Conservation (phyloP, 92 coral and sea anemone genomes). For the Montipora capitata region DNA sequence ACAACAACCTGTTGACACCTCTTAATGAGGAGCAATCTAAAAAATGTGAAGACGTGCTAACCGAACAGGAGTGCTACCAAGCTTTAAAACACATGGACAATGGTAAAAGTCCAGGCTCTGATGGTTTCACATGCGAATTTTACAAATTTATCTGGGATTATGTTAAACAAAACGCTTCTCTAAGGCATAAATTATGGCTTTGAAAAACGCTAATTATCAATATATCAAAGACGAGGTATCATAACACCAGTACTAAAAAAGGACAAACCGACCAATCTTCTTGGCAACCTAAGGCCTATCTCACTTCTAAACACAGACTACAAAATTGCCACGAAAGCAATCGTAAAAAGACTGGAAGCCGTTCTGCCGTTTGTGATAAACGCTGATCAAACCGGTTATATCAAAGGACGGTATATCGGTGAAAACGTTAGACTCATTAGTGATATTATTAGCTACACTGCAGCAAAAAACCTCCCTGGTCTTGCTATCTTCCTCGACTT, state of each 20-base stretch:
- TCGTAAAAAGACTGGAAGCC: conserved; percentile 30
- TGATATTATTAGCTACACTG: conserved; percentile 49
- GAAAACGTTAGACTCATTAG: conserved; percentile 57
- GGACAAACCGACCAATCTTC: conserved; percentile 25
- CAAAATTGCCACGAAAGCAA: conserved; percentile 45
- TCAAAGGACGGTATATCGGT: conserved; percentile 50
- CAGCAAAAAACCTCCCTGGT: conserved; percentile 39
- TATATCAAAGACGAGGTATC: conserved; percentile 43
- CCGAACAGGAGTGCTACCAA: conserved; percentile 19
- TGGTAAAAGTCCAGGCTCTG: conserved; percentile 45
- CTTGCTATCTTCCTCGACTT: conserved; percentile 54
- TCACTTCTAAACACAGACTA: conserved; percentile 37
- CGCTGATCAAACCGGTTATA: conserved; percentile 48
- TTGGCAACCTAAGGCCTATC: conserved; percentile 15
- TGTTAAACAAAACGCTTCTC: not conserved
- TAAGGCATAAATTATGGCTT: conserved; percentile 31
- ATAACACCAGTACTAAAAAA: conserved; percentile 40
- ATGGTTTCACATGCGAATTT: conserved; percentile 42
- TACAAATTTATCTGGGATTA: conserved; percentile 17
- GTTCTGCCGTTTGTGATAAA: conserved; percentile 23
- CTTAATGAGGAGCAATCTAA: conserved; percentile 19
- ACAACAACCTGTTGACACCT: conserved; percentile 26
- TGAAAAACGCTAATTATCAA: conserved; percentile 43
- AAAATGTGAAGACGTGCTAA: conserved; percentile 36
- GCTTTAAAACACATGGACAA: conserved; percentile 16